Percentiles rank a stretch among this genome's conserved stretches.
Evolutionary conservation across 1,140 invertebrate species (phyloP).

Genomic region (Drosophila elegans): DNA sequence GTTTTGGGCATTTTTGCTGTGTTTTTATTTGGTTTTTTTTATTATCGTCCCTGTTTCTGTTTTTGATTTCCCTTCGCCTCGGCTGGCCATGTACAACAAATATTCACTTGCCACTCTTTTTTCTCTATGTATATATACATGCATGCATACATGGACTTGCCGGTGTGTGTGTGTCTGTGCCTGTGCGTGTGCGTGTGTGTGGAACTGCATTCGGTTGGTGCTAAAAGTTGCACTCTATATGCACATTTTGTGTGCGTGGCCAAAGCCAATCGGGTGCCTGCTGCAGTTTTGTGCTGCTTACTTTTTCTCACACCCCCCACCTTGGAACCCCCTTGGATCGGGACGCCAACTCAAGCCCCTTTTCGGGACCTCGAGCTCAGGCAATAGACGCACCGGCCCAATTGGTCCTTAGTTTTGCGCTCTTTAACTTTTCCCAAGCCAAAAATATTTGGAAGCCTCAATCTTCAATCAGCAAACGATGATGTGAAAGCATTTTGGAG

Average conservation of each 20-base stretch:
- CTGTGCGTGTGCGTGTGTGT: conserved; percentile 38
- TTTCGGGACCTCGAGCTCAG: conserved; percentile 14
- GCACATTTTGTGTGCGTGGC: conserved; percentile 83
- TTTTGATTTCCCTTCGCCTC: conserved; percentile 53
- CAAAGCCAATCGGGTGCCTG: conserved; percentile 80
- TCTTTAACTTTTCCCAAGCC: not conserved
- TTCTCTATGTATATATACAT: conserved; percentile 47
- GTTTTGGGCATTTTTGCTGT: conserved; percentile 64
- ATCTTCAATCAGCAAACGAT: conserved; percentile 25
- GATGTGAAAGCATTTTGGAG: conserved; percentile 37
- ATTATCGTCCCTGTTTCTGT: conserved; percentile 38
- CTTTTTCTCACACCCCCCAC: conserved; percentile 41
- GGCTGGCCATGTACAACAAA: conserved; percentile 75
- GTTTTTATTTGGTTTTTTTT: conserved; percentile 53
- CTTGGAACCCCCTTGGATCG: not conserved
- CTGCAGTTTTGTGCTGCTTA: conserved; percentile 67
- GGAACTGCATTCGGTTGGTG: conserved; percentile 84
- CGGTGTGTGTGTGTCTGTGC: conserved; percentile 2
- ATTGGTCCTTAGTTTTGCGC: conserved; percentile 21
- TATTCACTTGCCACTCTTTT: conserved; percentile 73
- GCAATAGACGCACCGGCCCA: conserved; percentile 23
- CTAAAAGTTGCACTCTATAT: conserved; percentile 84
- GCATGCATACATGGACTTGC: conserved; percentile 22
- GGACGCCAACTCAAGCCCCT: conserved; percentile 21
- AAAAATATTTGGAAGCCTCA: conserved; percentile 29